Percentiles rank a stretch among this genome's conserved stretches.
These are phyloP conservation scores for Drosophila lacicola DNA, from an alignment of 2,888 invertebrate genomes.

Conservation along the genomic window DNA sequence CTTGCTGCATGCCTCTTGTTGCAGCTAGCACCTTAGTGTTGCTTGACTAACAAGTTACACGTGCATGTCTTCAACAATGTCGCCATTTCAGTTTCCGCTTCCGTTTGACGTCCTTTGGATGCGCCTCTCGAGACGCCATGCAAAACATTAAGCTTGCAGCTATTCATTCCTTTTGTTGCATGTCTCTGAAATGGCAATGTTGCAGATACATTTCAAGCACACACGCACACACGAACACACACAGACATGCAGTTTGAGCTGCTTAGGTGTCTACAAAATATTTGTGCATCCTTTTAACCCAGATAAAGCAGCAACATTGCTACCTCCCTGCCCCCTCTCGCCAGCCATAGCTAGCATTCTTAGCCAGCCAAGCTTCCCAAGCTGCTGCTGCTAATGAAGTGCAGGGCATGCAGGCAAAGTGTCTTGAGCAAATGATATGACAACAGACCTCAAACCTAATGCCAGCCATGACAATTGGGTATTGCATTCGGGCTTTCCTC, in stretches of 20 bases:
- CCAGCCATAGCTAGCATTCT: constrained; percentile 24
- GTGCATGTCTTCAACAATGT: constrained; percentile 79
- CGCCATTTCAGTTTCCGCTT: constrained; percentile 64
- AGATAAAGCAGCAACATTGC: constrained; percentile 41
- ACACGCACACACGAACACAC: constrained; percentile 5
- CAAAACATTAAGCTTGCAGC: constrained; percentile 51
- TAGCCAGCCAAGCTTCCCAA: constrained; percentile 27
- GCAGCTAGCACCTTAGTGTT: constrained; percentile 24
- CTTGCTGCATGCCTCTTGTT: constrained; percentile 34
- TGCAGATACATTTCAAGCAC: constrained; percentile 58
- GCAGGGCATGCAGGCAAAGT: constrained; percentile 35
- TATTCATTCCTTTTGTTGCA: constrained; percentile 27
- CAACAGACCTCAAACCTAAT: constrained; percentile 34
- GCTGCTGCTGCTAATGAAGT: constrained; percentile 56
- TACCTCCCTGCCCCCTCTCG: not conserved
- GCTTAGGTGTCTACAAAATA: constrained; percentile 60
- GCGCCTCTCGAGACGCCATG: constrained; percentile 46
- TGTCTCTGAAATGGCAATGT: constrained; percentile 34
- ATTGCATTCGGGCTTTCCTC: constrained; percentile 15
- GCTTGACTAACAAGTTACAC: constrained; percentile 75
- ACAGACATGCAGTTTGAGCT: constrained; percentile 50
- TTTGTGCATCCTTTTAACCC: constrained; percentile 68
- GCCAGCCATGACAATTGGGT: constrained; percentile 41
- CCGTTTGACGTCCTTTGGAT: constrained; percentile 58
- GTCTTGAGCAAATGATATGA: constrained; percentile 50